Evolutionary conservation across 2,113 vertebrate genomes (phyloP), one percentile per base, ranked within the genome.

Genomic region (Oxygymnocypris stewartii): DNA sequence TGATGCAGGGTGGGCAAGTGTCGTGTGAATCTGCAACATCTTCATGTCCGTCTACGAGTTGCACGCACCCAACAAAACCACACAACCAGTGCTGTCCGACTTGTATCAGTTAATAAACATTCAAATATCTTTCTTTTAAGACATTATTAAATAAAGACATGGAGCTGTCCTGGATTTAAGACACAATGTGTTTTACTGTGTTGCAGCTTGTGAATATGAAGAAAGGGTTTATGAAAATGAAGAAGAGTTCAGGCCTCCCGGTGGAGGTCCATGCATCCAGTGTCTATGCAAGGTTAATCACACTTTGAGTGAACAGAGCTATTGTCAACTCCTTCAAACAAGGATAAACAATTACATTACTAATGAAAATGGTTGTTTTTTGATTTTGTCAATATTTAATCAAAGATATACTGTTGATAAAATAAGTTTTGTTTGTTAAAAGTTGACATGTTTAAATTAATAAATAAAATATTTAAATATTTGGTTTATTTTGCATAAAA

Each of bases 1-100:
- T 86, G 35, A 31, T 76, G 1, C 54, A 96, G 96, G 92, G 89
- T 28, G 95, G 95, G 16, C 87, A 94, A 84, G 94, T 96, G 31
- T 90, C 90, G 1, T 96, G 96, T 91, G 90, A 90, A 37, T 90
- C 79, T 51, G 59, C 88, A 88, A 93, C 90, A 35, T 76, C 88
- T 1, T 90, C 14, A 4, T 96, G 96, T 86, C 92, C 93, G 3
- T 14, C 91, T 12, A 11, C 14, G 4, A 85, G 2, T 14, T 96
- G 96, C 65, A 95, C 84, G 69, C 95, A 96, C 84, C 96, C 96
- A 14, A 91, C 90, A 1, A 92, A 25, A 80, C 87, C 4, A 23
- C 91, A 75, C 12, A 94, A 91, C 85, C 90, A 94, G 31, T 96
- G 96, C 82, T 96, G 96, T 87, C 90, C 95, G 18, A 78, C 92